Conservation (phyloP, 1,140 invertebrate genomes). For the Leptinotarsa texana region DNA sequence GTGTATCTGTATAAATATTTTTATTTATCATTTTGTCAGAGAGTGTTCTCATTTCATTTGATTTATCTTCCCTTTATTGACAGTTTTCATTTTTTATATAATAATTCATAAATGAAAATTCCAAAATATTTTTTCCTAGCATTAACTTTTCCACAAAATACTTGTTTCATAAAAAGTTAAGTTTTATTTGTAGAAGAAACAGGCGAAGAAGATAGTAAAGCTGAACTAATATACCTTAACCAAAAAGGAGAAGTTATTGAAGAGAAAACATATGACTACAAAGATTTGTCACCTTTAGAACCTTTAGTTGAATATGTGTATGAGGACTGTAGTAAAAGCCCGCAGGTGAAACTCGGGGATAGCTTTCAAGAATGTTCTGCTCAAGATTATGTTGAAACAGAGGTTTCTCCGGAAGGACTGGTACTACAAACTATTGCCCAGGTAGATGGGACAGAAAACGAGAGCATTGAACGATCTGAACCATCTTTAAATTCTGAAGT, state of each 20-base stretch:
- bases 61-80: no score
- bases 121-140: no score
- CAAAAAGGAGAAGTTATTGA: not conserved
- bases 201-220: not conserved
- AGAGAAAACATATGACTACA: not conserved
- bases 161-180: not conserved
- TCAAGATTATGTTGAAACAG: not conserved
- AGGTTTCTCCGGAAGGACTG: not conserved
- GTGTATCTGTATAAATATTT: no score
- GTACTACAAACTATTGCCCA: not conserved
- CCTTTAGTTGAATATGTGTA: slow-evolving; percentile 22
- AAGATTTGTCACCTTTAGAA: slow-evolving; percentile 6
- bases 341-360: not conserved
- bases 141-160: no score
- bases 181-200: not conserved
- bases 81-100: no score
- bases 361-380: not conserved
- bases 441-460: not conserved
- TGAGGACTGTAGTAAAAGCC: not conserved
- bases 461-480: not conserved
- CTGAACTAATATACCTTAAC: slow-evolving; percentile 9
- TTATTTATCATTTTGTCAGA: no score
- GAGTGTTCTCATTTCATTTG: no score
- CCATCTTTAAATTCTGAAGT: not conserved
- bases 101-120: no score